Percentiles rank a stretch among this genome's conserved stretches.
phyloP scores from a whole-genome alignment of 2,797 vertebrate genomes.

The Pseudotriccus pelzelni region DNA sequence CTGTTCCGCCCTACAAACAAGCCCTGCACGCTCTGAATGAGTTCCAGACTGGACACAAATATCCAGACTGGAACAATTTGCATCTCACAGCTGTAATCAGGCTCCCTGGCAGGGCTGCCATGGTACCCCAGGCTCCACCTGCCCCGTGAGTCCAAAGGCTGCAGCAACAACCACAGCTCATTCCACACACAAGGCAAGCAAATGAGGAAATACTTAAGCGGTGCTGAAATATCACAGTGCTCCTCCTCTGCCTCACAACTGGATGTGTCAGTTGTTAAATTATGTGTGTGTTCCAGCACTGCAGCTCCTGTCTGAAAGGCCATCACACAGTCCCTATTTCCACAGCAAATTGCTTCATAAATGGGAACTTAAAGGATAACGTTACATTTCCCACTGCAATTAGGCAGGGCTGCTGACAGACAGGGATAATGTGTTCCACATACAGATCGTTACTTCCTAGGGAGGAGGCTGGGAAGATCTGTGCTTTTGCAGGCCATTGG shows the following conservation, averaged over 20 bases:
- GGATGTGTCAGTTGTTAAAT: slow-evolving; percentile 78
- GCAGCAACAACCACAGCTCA: slow-evolving; percentile 9
- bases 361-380: slow-evolving; percentile 56
- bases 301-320: slow-evolving; percentile 51
- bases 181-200: background rate
- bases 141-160: slow-evolving; percentile 32
- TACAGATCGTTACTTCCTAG: slow-evolving; percentile 23
- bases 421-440: slow-evolving; percentile 11
- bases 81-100: slow-evolving; percentile 28
- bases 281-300: slow-evolving; percentile 70
- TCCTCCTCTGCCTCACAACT: slow-evolving; percentile 65
- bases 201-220: slow-evolving; percentile 63
- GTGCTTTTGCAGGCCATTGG: background rate
- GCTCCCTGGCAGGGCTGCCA: background rate
- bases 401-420: slow-evolving; percentile 25
- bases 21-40: background rate
- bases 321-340: background rate
- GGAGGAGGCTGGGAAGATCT: background rate
- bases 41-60: slow-evolving; percentile 25
- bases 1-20: background rate
- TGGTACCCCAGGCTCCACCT: background rate
- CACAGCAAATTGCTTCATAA: slow-evolving; percentile 63
- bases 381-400: slow-evolving; percentile 26
- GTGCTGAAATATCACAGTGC: slow-evolving; percentile 54
- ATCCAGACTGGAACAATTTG: slow-evolving; percentile 32